Evolutionary conservation across 2,888 invertebrate genomes (phyloP), one percentile per base, ranked within the genome.

Genomic region (Gari tellinella): DNA sequence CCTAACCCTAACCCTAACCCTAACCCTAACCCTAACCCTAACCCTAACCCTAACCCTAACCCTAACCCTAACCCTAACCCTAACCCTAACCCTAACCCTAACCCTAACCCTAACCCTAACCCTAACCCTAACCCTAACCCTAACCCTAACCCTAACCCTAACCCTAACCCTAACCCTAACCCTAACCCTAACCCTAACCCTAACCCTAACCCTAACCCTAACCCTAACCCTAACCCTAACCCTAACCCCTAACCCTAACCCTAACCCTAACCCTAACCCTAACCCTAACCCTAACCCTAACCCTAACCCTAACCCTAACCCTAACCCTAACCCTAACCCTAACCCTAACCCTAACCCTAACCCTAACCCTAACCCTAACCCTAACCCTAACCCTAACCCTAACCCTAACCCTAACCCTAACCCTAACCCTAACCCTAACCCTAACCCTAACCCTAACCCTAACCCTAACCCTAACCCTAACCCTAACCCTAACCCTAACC

Each of bases 151-250:
- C 77, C 82, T 72, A 77, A 80, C 73, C 77, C 82, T 67, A 67
- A 81, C 69, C 76, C 82, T 65, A 73, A 79, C 69, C 75, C 79
- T 61, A 73, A 78, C 68, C 82, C 78, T 66, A 75, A 80, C 72
- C 78, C 80, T 68, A 81, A 79, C 82, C 82, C 81, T 70, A 81
- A 76, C 82, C 78, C 75, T 64, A 79, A 78, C 78, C 82, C 80
- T 73, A 81, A 81, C 78, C 82, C 78, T 72, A 79, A 80, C 70
- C 78, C 79, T 63, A 75, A 70, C 76, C 76, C 78, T 67, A 78
- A 79, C 69, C 79, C 78, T 68, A 72, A 75, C 61, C 74, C 78
- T 72, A 69, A 81, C 72, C 74, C 80, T 73, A 75, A 81, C 68
- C 80, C 76, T 65, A n/a, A n/a, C n/a, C n/a, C n/a, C n/a, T n/a